A percentile compares a stretch with the other conserved stretches of the same genome.
phyloP scores from a whole-genome alignment of 64 coral and sea anemone species.

The Hydrozoanthus tunicans region DNA sequence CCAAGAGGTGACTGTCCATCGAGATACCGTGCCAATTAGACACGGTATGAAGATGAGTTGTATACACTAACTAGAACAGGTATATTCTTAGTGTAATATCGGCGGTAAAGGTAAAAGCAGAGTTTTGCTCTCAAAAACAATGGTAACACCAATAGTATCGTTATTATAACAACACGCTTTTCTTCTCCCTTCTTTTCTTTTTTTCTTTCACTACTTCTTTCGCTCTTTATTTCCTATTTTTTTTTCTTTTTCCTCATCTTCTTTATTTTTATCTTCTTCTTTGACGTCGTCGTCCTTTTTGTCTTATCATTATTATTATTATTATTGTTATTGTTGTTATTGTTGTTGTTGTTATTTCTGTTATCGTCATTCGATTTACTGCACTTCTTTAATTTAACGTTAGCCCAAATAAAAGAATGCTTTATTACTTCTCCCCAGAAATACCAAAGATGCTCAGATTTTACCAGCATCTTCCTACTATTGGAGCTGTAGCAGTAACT shows the following conservation, averaged over 20 bases:
- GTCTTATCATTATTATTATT: neutral
- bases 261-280: neutral
- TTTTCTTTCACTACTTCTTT: too few relatives aligned
- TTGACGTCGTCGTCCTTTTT: neutral
- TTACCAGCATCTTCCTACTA: slow-evolving; percentile 28
- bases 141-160: too few relatives aligned
- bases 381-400: neutral
- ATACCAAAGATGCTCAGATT: neutral
- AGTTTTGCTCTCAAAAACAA: too few relatives aligned
- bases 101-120: too few relatives aligned
- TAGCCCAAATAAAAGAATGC: neutral
- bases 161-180: too few relatives aligned
- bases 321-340: neutral
- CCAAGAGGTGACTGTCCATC: too few relatives aligned
- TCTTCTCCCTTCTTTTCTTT: too few relatives aligned
- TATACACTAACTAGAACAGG: too few relatives aligned
- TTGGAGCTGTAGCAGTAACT: slow-evolving; percentile 33
- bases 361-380: neutral
- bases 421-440: slow-evolving; percentile 2
- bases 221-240: too few relatives aligned
- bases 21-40: too few relatives aligned
- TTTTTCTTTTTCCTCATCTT: neutral
- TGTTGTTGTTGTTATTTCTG: neutral
- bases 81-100: too few relatives aligned
- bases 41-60: too few relatives aligned